phyloP scores from a whole-genome alignment of 2,113 vertebrate genomes.

The Puntigrus tetrazona region DNA sequence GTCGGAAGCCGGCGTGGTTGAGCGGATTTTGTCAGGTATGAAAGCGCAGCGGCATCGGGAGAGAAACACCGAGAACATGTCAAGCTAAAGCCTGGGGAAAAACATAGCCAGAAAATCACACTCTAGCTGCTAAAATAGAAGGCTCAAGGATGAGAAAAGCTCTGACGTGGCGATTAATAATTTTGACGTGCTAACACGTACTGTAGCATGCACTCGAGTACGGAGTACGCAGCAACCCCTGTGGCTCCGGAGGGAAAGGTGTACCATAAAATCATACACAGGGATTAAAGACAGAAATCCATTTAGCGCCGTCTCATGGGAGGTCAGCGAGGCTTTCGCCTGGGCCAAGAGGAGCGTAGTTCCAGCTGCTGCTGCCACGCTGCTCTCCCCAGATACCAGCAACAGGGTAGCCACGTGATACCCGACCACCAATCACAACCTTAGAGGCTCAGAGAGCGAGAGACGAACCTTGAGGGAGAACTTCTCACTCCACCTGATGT shows the following conservation, averaged over 20 bases:
- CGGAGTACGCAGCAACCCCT: not conserved
- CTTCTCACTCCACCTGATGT: constrained; percentile 12
- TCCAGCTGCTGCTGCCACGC: constrained; percentile 45
- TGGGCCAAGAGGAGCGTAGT: not conserved
- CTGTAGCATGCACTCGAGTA: constrained; percentile 19
- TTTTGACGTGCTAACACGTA: constrained; percentile 52
- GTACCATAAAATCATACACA: constrained; percentile 38
- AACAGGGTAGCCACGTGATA: constrained; percentile 46
- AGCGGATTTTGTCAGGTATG: constrained; percentile 57
- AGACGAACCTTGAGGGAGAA: constrained; percentile 28
- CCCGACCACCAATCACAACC: constrained; percentile 46
- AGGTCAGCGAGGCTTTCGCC: constrained; percentile 52
- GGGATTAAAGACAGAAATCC: constrained; percentile 57
- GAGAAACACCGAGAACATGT: not conserved
- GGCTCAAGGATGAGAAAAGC: constrained; percentile 12
- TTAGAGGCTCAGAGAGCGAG: not conserved
- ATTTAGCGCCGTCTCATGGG: constrained; percentile 41
- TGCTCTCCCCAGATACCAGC: constrained; percentile 55
- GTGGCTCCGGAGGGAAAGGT: constrained; percentile 25
- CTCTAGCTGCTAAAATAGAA: constrained; percentile 25
- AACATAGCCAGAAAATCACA: constrained; percentile 40
- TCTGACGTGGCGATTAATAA: constrained; percentile 34
- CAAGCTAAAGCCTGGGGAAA: constrained; percentile 20
- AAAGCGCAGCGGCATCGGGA: constrained; percentile 23
- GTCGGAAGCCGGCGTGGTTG: constrained; percentile 41